These are phyloP conservation scores for Styela plicata DNA, from an alignment of 23 tunicate species.

Conservation along the genomic window DNA sequence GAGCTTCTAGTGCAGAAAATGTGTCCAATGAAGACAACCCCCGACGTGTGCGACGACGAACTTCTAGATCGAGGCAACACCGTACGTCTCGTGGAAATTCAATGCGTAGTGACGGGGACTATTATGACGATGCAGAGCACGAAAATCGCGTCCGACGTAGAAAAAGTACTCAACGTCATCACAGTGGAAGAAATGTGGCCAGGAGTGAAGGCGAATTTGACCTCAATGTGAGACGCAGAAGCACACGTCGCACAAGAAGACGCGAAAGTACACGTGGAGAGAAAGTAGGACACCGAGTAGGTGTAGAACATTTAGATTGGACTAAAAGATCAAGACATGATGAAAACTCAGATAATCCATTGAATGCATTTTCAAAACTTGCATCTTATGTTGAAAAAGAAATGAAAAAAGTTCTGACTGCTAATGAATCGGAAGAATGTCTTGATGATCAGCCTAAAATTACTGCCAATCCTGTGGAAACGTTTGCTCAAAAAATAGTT, in stretches of 20 bases:
- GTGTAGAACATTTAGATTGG: constrained; percentile 27
- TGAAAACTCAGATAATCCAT: not conserved
- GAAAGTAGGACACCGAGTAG: not conserved
- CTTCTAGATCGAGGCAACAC: not conserved
- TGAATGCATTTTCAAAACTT: constrained; percentile 8
- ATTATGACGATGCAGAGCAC: constrained; percentile 2
- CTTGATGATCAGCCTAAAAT: not conserved
- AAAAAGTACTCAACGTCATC: not conserved
- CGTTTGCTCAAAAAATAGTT: not conserved
- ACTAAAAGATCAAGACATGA: not conserved
- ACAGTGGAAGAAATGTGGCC: not conserved
- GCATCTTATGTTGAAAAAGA: constrained; percentile 18
- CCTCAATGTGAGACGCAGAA: not conserved
- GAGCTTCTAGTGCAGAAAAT: not conserved
- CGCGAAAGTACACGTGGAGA: constrained; percentile 12
- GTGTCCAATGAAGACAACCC: not conserved
- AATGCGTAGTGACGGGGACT: not conserved
- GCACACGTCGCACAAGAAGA: constrained; percentile 3
- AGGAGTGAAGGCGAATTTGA: not conserved
- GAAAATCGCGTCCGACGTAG: not conserved
- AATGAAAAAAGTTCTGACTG: not conserved
- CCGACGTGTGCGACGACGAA: not conserved
- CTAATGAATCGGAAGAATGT: not conserved
- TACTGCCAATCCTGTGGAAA: not conserved
- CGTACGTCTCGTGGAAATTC: constrained; percentile 10